Conservation (phyloP, 2,797 vertebrate genomes). For the Acropternis orthonyx region DNA sequence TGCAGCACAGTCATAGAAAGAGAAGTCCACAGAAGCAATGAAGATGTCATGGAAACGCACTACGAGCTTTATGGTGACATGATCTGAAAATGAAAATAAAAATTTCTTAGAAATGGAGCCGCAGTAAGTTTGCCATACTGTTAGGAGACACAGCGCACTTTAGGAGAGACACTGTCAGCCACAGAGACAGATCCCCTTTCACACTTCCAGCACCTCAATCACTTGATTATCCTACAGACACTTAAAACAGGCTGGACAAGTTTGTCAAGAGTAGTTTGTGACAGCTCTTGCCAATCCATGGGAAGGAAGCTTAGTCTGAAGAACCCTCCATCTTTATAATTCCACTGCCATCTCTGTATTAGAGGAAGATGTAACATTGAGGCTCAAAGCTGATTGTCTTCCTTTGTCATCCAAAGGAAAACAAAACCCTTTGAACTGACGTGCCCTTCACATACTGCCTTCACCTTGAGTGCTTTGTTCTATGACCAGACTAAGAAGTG, state of each 20-base stretch:
- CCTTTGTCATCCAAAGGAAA: slow-evolving; percentile 5
- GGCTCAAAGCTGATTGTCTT: not conserved
- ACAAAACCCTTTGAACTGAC: not conserved
- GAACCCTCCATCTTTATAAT: not conserved
- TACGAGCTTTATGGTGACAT: slow-evolving; percentile 83
- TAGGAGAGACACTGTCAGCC: not conserved
- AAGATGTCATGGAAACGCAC: slow-evolving; percentile 85
- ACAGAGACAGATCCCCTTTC: not conserved
- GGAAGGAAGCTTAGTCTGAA: not conserved
- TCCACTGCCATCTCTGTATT: not conserved
- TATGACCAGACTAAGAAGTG: not conserved
- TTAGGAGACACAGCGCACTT: not conserved
- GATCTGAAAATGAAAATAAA: slow-evolving; percentile 81
- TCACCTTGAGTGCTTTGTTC: not conserved
- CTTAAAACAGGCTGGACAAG: slow-evolving; percentile 4
- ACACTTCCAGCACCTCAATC: not conserved
- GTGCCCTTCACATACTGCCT: not conserved
- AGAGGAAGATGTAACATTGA: not conserved
- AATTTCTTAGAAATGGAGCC: slow-evolving; percentile 30
- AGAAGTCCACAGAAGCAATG: slow-evolving; percentile 84
- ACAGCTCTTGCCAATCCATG: not conserved
- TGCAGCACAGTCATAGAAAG: slow-evolving; percentile 91
- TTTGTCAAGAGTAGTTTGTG: not conserved
- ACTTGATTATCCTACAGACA: not conserved
- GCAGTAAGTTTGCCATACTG: not conserved